Evolutionary conservation across 2,888 invertebrate species (phyloP), one percentile per base, ranked within the genome.

Genomic region (Trichogramma evanescens): DNA sequence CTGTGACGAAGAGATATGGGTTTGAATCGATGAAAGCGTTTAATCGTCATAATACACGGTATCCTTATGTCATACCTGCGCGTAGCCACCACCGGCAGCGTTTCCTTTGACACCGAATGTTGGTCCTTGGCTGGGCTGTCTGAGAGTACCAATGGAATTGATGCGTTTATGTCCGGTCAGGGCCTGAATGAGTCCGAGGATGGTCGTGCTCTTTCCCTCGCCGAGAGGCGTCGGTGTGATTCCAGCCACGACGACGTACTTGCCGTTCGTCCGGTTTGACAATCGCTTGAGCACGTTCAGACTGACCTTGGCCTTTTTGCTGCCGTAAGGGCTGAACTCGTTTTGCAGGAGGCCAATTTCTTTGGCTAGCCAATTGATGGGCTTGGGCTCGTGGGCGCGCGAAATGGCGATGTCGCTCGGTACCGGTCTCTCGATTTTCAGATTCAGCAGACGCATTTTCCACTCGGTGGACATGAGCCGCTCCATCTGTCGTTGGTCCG

Each of bases 161-260:
- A 84, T 87, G 4, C 86, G 83, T 67, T 87, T 86, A 72, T 94
- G 93, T 0, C 91, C 92, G 1, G 89, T 86, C 57, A 99, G 80
- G 1, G 98, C 96, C 79, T 99, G 99, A 4, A 89, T 89, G 66
- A 98, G 79, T 3, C 98, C 99, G 63, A 99, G 82, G 0, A 93
- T 84, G 0, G 95, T 96, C 0, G 99, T 99, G 71, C 95, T 96
- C 81, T 99, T 99, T 42, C 98, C 98, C 81, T 99, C 98, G 1
- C 99, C 99, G n/a, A 99, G 82, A 0, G 98, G 96, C 0, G 99
- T 99, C 0, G 99, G 98, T 0, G 97, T 99, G 55, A 99, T 97
- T 10, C 95, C 98, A 56, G 93, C 93, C 4, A 98, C 94, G 0
- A 98, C 94, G 62, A 99, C 86, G 78, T 95, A 98, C 81, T 91